Evolutionary conservation across 92 coral and sea anemone species (phyloP), one percentile per base, ranked within the genome.

Genomic region (Palythoa heliodiscus): DNA sequence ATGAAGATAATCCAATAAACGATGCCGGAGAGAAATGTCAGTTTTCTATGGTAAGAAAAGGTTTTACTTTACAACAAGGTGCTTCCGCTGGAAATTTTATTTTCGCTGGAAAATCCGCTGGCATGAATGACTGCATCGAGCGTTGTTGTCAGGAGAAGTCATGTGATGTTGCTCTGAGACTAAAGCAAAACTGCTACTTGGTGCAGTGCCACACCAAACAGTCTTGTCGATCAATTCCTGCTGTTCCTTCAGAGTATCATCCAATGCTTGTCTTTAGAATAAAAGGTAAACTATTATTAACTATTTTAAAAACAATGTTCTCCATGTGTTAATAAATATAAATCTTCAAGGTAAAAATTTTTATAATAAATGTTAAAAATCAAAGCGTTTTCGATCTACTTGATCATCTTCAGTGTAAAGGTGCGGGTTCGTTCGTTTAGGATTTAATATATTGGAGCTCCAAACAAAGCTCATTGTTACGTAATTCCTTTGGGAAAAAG

Each of bases 151-250:
- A 37, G 48, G 89, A 87, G 55, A 74, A 71, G 61, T 93, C 90
- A 58, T 96, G 99, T 85, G 99, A 96, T 68, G 93, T 92, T 11
- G 98, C 98, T 15, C 80, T 96, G 61, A 96, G 92, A 91, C 83
- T 94, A 71, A 86, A 87, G 35, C 87, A 89, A 43, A 89, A 88
- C 82, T 96, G 99, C 83, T 92, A 92, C 70, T 71, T 94, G 91
- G 96, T 94, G 24, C 85, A 90, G 69, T 96, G 99, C 85, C 85
- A 86, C 63, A 88, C 78, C 75, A 82, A 61, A 57, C 71, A 66
- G 61, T 78, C 87, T 13, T 94, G 98, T 73, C 90, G 86, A 24
- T 80, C 95, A 22, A 87, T 92, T 17, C 93, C 89, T 15, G 88
- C 95, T 25, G 52, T 70, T 53, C 87, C 87, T 2, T 67, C 90